Evolutionary conservation across 1,140 invertebrate species (phyloP).

Genomic region (Melitaea cinxia): DNA sequence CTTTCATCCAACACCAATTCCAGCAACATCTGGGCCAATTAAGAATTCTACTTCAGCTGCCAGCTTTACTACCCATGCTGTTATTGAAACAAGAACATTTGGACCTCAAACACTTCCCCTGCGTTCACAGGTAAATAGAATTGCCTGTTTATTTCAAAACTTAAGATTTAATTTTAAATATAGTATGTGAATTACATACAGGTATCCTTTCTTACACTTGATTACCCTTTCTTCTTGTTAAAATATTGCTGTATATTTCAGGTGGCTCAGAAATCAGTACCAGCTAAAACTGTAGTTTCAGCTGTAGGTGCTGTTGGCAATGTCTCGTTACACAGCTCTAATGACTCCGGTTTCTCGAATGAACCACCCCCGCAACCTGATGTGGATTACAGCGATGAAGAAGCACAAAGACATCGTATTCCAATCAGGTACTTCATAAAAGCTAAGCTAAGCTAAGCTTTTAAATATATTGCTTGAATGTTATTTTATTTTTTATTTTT

Average conservation of each 20-base stretch:
- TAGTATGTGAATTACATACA: too few relatives aligned
- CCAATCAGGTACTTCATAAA: conserved; percentile 86
- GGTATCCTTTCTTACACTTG: too few relatives aligned
- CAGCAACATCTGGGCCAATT: conserved; percentile 81
- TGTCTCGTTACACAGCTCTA: conserved; percentile 93
- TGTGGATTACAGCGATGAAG: conserved; percentile 94
- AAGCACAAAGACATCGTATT: conserved; percentile 85
- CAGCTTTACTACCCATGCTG: conserved; percentile 81
- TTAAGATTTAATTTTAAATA: too few relatives aligned
- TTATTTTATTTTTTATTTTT: conserved; percentile 24
- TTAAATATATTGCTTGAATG: conserved; percentile 25
- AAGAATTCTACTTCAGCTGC: conserved; percentile 82
- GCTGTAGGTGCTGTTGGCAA: conserved; percentile 84
- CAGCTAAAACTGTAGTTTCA: conserved; percentile 72
- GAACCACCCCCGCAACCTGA: conserved; percentile 93
- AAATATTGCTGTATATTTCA: conserved; percentile 40
- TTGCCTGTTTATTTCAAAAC: too few relatives aligned
- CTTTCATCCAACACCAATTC: conserved; percentile 78
- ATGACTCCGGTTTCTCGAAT: conserved; percentile 95
- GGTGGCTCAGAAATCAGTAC: conserved; percentile 77
- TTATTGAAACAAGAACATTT: conserved; percentile 80
- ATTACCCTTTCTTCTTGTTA: background rate
- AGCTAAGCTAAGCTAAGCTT: too few relatives aligned
- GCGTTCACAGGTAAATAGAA: conserved; percentile 79
- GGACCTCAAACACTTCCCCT: conserved; percentile 78